Conservation (phyloP, 2,888 invertebrate species). For the Diploptera punctata region DNA sequence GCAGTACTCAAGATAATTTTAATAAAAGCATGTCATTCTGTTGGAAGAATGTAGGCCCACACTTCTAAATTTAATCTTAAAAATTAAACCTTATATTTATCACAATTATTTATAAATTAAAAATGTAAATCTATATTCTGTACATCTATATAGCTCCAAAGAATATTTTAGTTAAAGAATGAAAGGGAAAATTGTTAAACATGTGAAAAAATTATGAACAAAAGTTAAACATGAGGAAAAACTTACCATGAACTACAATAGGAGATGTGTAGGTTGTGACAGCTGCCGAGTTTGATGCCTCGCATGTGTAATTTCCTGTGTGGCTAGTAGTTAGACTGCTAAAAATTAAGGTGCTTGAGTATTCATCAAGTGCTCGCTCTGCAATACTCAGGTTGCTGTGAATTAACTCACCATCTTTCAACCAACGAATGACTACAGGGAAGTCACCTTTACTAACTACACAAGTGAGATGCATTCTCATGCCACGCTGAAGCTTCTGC, state of each 20-base stretch:
- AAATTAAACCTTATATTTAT: too few relatives aligned
- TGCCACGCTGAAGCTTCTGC: constrained; percentile 49
- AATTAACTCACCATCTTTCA: constrained; percentile 54
- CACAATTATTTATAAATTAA: too few relatives aligned
- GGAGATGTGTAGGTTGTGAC: constrained; percentile 50
- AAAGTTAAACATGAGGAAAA: too few relatives aligned
- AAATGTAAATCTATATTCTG: too few relatives aligned
- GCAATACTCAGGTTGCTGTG: constrained; percentile 45
- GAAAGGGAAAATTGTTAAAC: too few relatives aligned
- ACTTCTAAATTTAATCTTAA: too few relatives aligned
- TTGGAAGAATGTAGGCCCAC: too few relatives aligned
- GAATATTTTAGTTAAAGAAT: too few relatives aligned
- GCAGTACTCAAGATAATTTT: too few relatives aligned
- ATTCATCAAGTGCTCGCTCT: constrained; percentile 47
- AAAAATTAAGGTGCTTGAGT: constrained; percentile 48
- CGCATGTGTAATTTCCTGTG: constrained; percentile 51
- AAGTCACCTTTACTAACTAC: constrained; percentile 57
- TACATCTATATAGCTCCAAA: too few relatives aligned
- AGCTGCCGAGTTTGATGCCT: constrained; percentile 53
- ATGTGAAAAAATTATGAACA: too few relatives aligned
- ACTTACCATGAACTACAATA: constrained; percentile 56
- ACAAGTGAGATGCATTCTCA: constrained; percentile 55
- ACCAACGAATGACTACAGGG: constrained; percentile 56
- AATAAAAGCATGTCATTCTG: too few relatives aligned
- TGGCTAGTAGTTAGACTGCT: constrained; percentile 45